These are phyloP conservation scores for Hyperoodon ampullatus DNA, from an alignment of 2,113 vertebrate species.

Conservation along the genomic window DNA sequence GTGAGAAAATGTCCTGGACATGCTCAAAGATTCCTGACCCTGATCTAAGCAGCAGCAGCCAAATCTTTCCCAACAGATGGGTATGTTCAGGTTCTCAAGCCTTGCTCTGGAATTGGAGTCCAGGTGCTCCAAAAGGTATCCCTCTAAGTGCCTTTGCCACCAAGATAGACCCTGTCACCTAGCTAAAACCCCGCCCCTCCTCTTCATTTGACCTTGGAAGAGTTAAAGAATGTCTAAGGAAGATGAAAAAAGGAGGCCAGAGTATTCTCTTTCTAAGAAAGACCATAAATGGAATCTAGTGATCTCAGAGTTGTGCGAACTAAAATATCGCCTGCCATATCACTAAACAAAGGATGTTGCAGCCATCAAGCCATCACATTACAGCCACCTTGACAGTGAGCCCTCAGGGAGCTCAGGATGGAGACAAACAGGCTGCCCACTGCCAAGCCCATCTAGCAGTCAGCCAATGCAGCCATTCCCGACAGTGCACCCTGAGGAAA, in stretches of 20 bases:
- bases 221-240: not conserved
- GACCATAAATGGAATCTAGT: not conserved
- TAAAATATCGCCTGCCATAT: not conserved
- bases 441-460: not conserved
- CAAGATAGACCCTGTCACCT: not conserved
- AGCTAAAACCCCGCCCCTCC: not conserved
- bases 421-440: not conserved
- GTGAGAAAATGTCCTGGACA: not conserved
- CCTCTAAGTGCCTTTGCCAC: not conserved
- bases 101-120: not conserved
- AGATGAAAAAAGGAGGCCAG: not conserved
- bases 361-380: not conserved
- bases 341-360: not conserved
- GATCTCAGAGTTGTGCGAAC: not conserved
- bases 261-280: slow-evolving; percentile 33
- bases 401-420: not conserved
- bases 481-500: not conserved
- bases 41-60: not conserved
- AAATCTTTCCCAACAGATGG: not conserved
- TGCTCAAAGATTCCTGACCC: not conserved
- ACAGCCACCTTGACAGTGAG: accelerated
- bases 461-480: not conserved
- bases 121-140: not conserved
- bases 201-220: not conserved
- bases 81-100: not conserved